Base-by-base conservation (phyloP, 2,888 invertebrate species). In the Synanthedon vespiformis region DNA sequence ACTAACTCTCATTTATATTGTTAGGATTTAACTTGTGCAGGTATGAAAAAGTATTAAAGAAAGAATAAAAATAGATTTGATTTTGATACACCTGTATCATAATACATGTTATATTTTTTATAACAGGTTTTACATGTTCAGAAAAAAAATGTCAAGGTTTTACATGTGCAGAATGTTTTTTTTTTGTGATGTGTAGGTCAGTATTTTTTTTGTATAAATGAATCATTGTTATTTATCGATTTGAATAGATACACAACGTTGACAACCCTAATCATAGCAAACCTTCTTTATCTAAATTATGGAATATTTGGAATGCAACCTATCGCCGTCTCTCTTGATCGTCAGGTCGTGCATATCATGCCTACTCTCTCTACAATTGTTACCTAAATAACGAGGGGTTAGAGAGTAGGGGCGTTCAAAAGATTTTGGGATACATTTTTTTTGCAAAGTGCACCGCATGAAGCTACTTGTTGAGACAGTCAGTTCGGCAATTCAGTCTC, bases 271-370 rank as follows among this genome's bases (percentile, higher is more conserved):
- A 83, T 82, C 84, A 81, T 85, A 85, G 85, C 80, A 72, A 86
- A 86, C 85, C 78, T 77, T 70, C 74, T 71, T 86, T 86, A 86
- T 86, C 84, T 85, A 82, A 83, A 80, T 85, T 83, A 85, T 84
- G 84, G 85, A 85, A 85, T 80, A 84, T 80, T 86, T 78, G 87
- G 86, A 86, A 86, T 86, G 87, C 73, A 72, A 74, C 74, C 64
- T 67, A 67, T 69, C 63, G 57, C 58, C 56, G 58, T 74, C 77
- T 72, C 73, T 70, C 65, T 79, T 78, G 63, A 76, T 65, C 79
- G 59, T 65, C 57, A 53, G 52, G 58, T 56, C 56, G 59, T 57
- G 58, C 53, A 56, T 57, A 61, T 74, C 55, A 56, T 56, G 60
- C 67, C 61, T 57, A 81, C 79, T 66, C 74, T 54, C 61, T 83